Evolutionary conservation across 2,888 invertebrate species (phyloP), one percentile per base, ranked within the genome.

Genomic region (Hemithea aestivaria): DNA sequence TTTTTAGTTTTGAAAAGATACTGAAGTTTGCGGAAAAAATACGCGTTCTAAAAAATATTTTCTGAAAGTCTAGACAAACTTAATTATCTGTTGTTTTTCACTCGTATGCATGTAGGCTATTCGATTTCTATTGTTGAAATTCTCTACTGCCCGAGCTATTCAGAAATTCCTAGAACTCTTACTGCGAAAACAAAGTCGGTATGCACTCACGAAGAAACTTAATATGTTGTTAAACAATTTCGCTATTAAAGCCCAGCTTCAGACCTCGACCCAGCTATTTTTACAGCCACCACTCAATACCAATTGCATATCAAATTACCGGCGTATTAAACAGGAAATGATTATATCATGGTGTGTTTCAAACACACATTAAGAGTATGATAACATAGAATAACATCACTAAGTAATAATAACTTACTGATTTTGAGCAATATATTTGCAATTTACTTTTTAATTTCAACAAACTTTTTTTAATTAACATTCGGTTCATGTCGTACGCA

Each of bases 181-280:
- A 27, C 28, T 36, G 36, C 20, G 33, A 41, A 41, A 32, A 36
- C 32, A 35, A 27, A 22, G 16, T 33, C 20, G 36, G 36, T 33
- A 36, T 28, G 33, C 31, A 29, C 24, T 31, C 25, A 33, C 22
- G 53, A 43, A 38, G 62, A 48, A 58, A 58, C 52, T 31, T 46
- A 40, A 59, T 52, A 44, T 47, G 45, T 48, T 62, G 58, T 62
- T 58, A 40, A 56, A 46, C 42, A 56, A 47, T 50, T 49, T 35
- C 45, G 38, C 36, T 41, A 35, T 35, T 32, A 35, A 26, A 27
- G 28, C 28, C 12, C 40, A 49, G 40, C 21, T 20, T 35, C 35
- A 40, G 35, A 40, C 35, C 41, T 48, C 16, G 50, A 40, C 48
- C 45, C 46, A 53, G 52, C 55, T 52, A 51, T 45, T 48, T 43